Conservation (phyloP, 2,888 invertebrate genomes). For the Cremastinae sp. region DNA sequence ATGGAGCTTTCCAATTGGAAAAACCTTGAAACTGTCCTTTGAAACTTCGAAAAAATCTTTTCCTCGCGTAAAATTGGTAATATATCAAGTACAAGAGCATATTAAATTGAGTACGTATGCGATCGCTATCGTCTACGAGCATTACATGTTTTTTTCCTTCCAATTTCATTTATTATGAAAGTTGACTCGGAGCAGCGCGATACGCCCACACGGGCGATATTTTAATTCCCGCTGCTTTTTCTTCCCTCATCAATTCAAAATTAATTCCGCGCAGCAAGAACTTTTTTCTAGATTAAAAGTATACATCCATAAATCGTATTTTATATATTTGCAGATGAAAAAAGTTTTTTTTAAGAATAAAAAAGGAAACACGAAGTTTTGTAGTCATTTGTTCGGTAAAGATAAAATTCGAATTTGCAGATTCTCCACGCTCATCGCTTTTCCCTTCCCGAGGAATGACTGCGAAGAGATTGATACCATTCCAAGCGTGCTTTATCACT, state of each 20-base stretch:
- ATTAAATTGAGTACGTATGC: too few species aligned
- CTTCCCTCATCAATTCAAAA: constrained; percentile 18
- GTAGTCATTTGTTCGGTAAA: constrained; percentile 27
- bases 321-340: too few species aligned
- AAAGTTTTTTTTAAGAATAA: background rate
- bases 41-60: too few species aligned
- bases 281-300: background rate
- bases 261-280: constrained; percentile 9
- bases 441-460: background rate
- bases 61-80: too few species aligned
- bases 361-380: background rate
- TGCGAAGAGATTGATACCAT: constrained; percentile 49
- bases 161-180: constrained; percentile 13
- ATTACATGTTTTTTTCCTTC: background rate
- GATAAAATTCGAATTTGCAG: constrained; percentile 17
- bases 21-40: too few species aligned
- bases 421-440: constrained; percentile 20
- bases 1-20: too few species aligned
- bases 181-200: background rate
- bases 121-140: too few species aligned
- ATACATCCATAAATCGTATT: background rate
- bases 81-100: too few species aligned
- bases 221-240: background rate
- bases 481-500: constrained; percentile 38
- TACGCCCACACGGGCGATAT: background rate